Conservation (phyloP, 2,888 invertebrate species). For the Eretmocerus hayati region DNA sequence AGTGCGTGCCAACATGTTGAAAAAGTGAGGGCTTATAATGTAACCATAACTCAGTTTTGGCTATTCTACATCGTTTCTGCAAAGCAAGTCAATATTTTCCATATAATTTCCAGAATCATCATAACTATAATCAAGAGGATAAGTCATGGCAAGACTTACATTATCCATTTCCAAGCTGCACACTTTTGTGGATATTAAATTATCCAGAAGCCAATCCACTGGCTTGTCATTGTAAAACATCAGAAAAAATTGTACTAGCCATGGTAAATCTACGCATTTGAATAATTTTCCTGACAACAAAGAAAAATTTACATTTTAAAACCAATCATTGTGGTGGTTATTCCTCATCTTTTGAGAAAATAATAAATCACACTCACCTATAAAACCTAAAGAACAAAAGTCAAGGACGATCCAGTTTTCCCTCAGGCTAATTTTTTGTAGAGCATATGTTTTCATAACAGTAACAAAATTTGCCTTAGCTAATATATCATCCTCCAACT, state of each 20-base stretch:
- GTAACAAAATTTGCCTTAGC: conserved; percentile 78
- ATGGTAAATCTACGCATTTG: conserved; percentile 76
- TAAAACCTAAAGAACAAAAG: conserved; percentile 90
- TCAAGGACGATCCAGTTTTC: conserved; percentile 87
- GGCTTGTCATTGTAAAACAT: conserved; percentile 95
- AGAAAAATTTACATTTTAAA: background rate
- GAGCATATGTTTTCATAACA: conserved; percentile 77
- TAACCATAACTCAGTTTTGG: conserved; percentile 71
- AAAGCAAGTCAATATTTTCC: too few species aligned
- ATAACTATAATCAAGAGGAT: conserved; percentile 8
- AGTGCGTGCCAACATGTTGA: conserved; percentile 91
- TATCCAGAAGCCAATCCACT: conserved; percentile 92
- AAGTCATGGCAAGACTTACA: conserved; percentile 48
- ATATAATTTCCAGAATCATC: background rate
- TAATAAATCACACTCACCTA: conserved; percentile 54
- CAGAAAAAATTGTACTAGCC: conserved; percentile 85
- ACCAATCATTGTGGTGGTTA: background rate
- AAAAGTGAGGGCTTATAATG: conserved; percentile 87
- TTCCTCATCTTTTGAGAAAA: background rate
- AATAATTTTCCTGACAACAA: conserved; percentile 78
- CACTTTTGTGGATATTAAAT: conserved; percentile 81
- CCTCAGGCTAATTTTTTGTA: conserved; percentile 66
- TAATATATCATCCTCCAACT: conserved; percentile 90
- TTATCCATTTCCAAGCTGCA: conserved; percentile 73
- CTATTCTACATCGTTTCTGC: conserved; percentile 78